These are phyloP conservation scores for Steatornis caripensis DNA, from an alignment of 2,113 vertebrate genomes.

Conservation along the genomic window DNA sequence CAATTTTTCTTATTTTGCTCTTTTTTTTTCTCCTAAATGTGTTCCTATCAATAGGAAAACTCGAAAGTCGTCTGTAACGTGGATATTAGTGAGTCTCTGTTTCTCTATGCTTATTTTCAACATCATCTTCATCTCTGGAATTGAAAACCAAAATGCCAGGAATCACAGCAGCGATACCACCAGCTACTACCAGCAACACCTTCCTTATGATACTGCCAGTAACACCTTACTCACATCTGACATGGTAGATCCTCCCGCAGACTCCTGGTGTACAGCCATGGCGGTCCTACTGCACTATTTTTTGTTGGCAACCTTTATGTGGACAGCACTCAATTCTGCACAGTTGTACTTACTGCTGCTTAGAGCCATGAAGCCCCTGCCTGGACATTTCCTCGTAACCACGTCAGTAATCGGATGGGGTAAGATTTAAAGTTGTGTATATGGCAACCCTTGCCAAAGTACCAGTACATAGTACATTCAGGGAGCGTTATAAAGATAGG, in stretches of 20 bases:
- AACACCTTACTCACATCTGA: constrained; percentile 25
- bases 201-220: fast-evolving
- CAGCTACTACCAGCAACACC: neutral
- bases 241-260: neutral
- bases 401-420: constrained; percentile 55
- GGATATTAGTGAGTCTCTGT: constrained; percentile 71
- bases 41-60: constrained; percentile 42
- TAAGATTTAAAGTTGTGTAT: constrained; percentile 9
- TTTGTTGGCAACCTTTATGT: constrained; percentile 69
- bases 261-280: neutral
- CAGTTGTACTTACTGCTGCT: constrained; percentile 66
- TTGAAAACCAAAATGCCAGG: constrained; percentile 57
- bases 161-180: neutral
- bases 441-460: neutral
- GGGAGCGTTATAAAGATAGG: neutral
- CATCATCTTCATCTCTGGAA: constrained; percentile 74
- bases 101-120: constrained; percentile 74
- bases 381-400: constrained; percentile 3
- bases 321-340: constrained; percentile 61
- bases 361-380: constrained; percentile 30
- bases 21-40: neutral
- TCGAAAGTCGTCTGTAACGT: constrained; percentile 29
- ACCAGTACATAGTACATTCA: neutral
- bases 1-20: neutral
- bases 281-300: constrained; percentile 72